Conservation (phyloP, 2,888 invertebrate genomes). For the Allygus modestus region DNA sequence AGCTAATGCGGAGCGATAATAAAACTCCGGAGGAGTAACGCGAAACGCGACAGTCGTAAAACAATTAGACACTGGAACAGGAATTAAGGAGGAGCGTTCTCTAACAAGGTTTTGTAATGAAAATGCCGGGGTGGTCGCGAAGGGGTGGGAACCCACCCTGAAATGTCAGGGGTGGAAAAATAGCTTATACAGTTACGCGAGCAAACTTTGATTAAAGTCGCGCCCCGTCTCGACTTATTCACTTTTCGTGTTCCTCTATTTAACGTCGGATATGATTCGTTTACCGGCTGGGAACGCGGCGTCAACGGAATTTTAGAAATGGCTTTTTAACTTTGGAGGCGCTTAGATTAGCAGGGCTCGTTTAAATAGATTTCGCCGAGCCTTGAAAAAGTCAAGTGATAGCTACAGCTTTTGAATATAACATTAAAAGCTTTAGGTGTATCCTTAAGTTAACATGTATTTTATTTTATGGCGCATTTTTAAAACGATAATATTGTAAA, state of each 20-base stretch:
- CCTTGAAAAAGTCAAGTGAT: not conserved
- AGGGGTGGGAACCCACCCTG: not conserved
- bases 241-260: slow-evolving; percentile 45
- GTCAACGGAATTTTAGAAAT: slow-evolving; percentile 12
- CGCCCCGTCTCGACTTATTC: slow-evolving; percentile 43
- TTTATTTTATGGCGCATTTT: no score
- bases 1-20: slow-evolving; percentile 50
- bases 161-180: slow-evolving; percentile 14
- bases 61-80: slow-evolving; percentile 50
- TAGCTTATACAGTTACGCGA: slow-evolving; percentile 46
- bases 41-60: slow-evolving; percentile 42
- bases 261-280: slow-evolving; percentile 49
- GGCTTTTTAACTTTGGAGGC: slow-evolving; percentile 27
- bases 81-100: slow-evolving; percentile 29
- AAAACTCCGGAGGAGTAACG: slow-evolving; percentile 44
- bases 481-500: no score
- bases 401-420: no score
- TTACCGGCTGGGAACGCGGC: not conserved
- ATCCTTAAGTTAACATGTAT: no score
- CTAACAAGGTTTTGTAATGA: slow-evolving; percentile 57
- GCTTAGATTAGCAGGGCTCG: not conserved
- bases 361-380: not conserved
- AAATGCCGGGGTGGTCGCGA: slow-evolving; percentile 19
- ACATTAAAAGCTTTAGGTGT: no score
- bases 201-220: slow-evolving; percentile 55